These are phyloP conservation scores for Zoanthus gigantus DNA, from an alignment of 92 coral and sea anemone genomes.

Conservation along the genomic window DNA sequence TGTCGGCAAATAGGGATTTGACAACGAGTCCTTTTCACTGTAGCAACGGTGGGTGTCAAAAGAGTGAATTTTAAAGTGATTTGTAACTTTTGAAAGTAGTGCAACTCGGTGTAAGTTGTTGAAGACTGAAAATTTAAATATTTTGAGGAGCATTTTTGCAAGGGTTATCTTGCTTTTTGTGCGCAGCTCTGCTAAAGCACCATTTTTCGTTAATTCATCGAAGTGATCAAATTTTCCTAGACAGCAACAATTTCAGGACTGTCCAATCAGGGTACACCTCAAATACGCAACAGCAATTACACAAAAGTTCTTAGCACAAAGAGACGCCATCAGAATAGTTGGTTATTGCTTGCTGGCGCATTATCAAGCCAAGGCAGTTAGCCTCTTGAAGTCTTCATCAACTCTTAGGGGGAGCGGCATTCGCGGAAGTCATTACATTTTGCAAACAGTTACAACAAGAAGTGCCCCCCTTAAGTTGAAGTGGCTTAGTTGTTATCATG, in stretches of 20 bases:
- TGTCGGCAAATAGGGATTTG: conserved; percentile 42
- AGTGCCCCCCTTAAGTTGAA: conserved; percentile 17
- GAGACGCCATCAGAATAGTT: conserved; percentile 34
- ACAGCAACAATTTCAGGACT: conserved; percentile 43
- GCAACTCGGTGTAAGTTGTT: too few relatives aligned
- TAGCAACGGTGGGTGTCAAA: conserved; percentile 40
- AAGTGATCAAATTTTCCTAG: background rate
- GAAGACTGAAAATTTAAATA: background rate
- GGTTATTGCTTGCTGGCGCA: conserved; percentile 43
- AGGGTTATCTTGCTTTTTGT: background rate
- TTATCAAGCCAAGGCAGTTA: conserved; percentile 22
- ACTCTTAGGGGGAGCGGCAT: background rate
- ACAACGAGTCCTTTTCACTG: conserved; percentile 29
- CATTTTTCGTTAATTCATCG: background rate
- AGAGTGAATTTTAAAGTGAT: conserved; percentile 37
- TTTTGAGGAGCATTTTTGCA: background rate
- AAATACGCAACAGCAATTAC: conserved; percentile 44
- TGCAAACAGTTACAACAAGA: conserved; percentile 33
- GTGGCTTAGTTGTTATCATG: conserved; percentile 49
- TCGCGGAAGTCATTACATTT: conserved; percentile 14
- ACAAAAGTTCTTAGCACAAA: conserved; percentile 41
- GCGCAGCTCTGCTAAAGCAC: background rate
- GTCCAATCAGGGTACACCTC: conserved; percentile 41
- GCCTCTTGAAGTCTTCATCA: conserved; percentile 31
- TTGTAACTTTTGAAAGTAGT: conserved; percentile 28